A percentile compares a stretch with the other conserved stretches of the same genome.
phyloP scores from a whole-genome alignment of 2,113 vertebrate genomes.

The Pleuronectes platessa region DNA sequence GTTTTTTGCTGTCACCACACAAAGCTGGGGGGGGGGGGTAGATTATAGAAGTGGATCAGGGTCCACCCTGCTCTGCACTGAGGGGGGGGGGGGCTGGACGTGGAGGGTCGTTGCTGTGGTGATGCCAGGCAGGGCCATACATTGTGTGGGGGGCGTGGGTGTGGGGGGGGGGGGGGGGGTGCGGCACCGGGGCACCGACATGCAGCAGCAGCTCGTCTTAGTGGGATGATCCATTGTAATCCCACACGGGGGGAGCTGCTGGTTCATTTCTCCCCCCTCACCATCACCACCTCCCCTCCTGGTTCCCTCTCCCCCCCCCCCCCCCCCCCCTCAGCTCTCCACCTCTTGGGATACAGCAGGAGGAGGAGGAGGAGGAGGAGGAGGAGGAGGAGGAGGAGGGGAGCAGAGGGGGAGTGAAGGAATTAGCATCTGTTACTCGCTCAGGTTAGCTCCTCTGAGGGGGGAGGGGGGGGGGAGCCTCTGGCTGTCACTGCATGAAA shows the following conservation, averaged over 20 bases:
- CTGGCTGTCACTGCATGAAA: conserved; percentile 72
- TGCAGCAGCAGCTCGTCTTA: conserved; percentile 74
- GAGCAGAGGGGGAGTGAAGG: conserved; percentile 71
- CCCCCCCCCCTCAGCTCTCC: conserved; percentile 13
- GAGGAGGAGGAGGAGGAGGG: not conserved
- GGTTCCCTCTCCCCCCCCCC: conserved; percentile 2
- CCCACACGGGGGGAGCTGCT: conserved; percentile 68
- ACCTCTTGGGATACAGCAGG: too few relatives aligned
- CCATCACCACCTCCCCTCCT: not conserved
- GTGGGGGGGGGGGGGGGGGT: too few relatives aligned
- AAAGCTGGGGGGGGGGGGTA: not conserved
- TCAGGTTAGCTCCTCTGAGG: conserved; percentile 68
- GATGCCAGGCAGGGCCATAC: conserved; percentile 65
- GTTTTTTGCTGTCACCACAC: conserved; percentile 10
- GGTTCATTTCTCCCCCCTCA: too few relatives aligned
- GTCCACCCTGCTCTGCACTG: too few relatives aligned
- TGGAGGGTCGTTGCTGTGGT: conserved; percentile 64
- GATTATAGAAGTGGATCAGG: not conserved
- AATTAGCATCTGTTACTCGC: conserved; percentile 84
- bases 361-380: too few relatives aligned
- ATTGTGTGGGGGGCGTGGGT: not conserved
- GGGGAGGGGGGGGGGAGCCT: conserved; percentile 13
- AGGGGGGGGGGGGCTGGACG: not conserved
- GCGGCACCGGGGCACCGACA: not conserved
- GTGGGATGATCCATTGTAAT: conserved; percentile 84